Percentiles rank a stretch among this genome's conserved stretches.
Conservation (phyloP, 2,797 vertebrate species). For the Lepilemur ruficaudatus region DNA sequence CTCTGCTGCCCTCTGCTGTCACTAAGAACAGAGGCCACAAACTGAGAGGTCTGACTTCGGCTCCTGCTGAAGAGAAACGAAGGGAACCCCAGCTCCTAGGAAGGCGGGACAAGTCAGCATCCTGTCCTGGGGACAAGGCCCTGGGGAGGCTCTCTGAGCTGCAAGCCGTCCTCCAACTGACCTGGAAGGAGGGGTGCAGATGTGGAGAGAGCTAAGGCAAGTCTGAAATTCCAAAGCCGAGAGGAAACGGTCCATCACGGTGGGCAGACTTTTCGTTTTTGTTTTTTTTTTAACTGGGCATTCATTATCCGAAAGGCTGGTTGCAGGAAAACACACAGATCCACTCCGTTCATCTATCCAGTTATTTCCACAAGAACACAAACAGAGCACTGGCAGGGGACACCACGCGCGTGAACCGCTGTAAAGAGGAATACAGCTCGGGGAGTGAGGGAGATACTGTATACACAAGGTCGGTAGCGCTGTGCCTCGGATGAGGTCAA, state of each 20-base stretch:
- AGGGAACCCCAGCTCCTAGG: not conserved
- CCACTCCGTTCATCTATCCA: not conserved
- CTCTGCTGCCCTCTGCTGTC: constrained; percentile 95
- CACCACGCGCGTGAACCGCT: not conserved
- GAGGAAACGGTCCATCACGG: not conserved
- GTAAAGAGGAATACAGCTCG: not conserved
- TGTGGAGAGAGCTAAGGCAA: not conserved
- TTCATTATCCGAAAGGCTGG: not conserved
- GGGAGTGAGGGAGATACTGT: not conserved
- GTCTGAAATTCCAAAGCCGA: not conserved
- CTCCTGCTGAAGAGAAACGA: not conserved
- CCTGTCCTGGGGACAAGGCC: not conserved
- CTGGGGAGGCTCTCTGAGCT: not conserved
- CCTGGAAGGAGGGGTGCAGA: not conserved
- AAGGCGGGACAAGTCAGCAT: not conserved
- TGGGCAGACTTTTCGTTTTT: not conserved
- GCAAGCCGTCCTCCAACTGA: not conserved
- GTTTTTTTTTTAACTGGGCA: not conserved
- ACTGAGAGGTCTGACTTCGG: not conserved
- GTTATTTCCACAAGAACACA: not conserved
- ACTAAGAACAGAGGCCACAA: constrained; percentile 23
- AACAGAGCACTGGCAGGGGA: not conserved
- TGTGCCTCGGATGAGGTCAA: not conserved
- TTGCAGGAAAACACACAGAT: not conserved
- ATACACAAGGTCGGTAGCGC: not conserved